phyloP scores from a whole-genome alignment of 2,113 vertebrate species.

The Tychaedon coryphoeus region DNA sequence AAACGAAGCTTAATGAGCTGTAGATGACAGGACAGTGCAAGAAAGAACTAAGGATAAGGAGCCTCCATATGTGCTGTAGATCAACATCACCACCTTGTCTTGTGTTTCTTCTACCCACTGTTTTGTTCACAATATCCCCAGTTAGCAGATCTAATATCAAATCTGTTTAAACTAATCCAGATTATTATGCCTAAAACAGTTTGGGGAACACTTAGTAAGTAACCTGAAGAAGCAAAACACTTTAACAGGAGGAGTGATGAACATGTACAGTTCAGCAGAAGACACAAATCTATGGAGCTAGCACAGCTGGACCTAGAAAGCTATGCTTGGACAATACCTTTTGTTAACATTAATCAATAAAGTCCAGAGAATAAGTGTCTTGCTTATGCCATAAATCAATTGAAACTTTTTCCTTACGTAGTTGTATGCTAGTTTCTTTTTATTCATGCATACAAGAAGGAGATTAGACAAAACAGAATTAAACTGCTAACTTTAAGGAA shows the following conservation, averaged over 20 bases:
- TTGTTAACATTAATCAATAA: neutral
- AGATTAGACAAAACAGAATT: neutral
- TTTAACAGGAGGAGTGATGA: neutral
- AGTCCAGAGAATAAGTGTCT: neutral
- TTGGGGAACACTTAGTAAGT: neutral
- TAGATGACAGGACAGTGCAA: neutral
- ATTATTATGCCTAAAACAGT: neutral
- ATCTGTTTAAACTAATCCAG: neutral
- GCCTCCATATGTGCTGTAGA: rapidly evolving
- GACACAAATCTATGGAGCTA: neutral
- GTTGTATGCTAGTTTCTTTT: neutral
- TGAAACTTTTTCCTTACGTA: neutral
- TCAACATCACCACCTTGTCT: neutral
- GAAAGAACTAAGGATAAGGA: neutral
- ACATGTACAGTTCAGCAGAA: neutral
- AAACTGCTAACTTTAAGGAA: neutral
- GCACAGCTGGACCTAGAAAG: neutral
- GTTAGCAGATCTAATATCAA: neutral
- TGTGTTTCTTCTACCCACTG: neutral
- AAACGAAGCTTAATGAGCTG: neutral
- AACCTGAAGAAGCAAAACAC: neutral
- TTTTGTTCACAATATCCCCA: neutral
- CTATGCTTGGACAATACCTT: neutral
- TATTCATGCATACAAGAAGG: neutral
- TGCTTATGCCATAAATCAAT: neutral